Conservation (phyloP, 2,113 vertebrate species). For the Anguilla rostrata region DNA sequence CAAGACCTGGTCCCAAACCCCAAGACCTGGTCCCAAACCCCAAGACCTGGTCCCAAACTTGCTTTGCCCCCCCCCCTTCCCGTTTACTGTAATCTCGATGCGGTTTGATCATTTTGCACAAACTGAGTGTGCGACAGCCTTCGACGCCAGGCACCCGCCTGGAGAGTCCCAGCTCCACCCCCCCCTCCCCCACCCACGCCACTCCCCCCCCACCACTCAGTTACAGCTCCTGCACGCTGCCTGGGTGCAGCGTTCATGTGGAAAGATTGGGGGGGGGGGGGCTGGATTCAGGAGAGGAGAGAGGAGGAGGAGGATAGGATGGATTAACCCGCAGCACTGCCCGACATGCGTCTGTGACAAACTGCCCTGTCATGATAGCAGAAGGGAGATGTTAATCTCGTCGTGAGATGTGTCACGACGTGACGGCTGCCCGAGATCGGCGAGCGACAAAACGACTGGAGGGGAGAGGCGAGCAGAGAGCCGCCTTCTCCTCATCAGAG, state of each 20-base stretch:
- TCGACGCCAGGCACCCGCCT: not conserved
- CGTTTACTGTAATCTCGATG: not conserved
- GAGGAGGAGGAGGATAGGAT: not conserved
- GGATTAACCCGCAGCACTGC: not conserved
- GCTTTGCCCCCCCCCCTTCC: not conserved
- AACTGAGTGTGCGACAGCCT: not conserved
- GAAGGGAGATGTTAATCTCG: slow-evolving; percentile 4
- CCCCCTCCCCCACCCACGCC: too few relatives aligned
- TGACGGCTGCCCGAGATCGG: not conserved
- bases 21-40: too few relatives aligned
- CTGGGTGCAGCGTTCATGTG: not conserved
- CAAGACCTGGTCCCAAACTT: not conserved
- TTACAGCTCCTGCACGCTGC: not conserved
- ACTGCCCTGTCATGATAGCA: not conserved
- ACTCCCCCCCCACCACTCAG: not conserved
- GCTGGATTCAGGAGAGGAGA: not conserved
- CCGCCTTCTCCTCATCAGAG: not conserved
- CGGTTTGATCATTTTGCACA: not conserved
- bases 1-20: too few relatives aligned
- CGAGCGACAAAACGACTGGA: not conserved
- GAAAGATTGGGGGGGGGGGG: not conserved
- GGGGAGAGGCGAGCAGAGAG: not conserved
- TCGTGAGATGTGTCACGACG: not conserved
- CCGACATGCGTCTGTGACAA: not conserved
- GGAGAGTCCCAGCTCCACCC: not conserved